These are phyloP conservation scores for Notarius lentiginosus DNA, from an alignment of 2,113 vertebrate species.

Conservation along the genomic window DNA sequence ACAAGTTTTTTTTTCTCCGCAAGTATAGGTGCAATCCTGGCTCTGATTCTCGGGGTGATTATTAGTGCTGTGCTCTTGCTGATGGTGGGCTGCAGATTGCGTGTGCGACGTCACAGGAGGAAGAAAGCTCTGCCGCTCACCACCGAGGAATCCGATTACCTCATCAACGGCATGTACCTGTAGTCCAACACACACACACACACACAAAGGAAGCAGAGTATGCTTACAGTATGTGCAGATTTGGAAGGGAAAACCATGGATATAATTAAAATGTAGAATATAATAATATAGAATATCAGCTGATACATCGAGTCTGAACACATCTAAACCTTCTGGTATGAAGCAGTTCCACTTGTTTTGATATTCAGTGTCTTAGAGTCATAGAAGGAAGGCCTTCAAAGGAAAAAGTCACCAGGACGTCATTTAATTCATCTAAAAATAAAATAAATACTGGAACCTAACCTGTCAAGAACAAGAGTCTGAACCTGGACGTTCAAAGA, in stretches of 20 bases:
- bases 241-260: neutral
- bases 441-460: neutral
- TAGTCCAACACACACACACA: conserved; percentile 60
- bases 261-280: neutral
- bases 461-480: neutral
- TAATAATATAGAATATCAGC: neutral
- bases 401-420: neutral
- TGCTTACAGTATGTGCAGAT: neutral
- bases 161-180: conserved; percentile 99
- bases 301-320: neutral
- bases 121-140: conserved; percentile 94
- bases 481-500: neutral
- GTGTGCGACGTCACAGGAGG: conserved; percentile 85
- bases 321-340: neutral
- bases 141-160: conserved; percentile 97
- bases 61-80: conserved; percentile 90
- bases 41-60: conserved; percentile 88
- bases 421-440: neutral
- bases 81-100: conserved; percentile 89
- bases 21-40: conserved; percentile 86
- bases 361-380: neutral
- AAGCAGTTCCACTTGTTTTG: neutral
- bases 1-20: neutral
- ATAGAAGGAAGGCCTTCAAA: neutral
- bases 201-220: neutral